Evolutionary conservation across 2,797 vertebrate genomes (phyloP).

Genomic region (Echiichthys vipera): DNA sequence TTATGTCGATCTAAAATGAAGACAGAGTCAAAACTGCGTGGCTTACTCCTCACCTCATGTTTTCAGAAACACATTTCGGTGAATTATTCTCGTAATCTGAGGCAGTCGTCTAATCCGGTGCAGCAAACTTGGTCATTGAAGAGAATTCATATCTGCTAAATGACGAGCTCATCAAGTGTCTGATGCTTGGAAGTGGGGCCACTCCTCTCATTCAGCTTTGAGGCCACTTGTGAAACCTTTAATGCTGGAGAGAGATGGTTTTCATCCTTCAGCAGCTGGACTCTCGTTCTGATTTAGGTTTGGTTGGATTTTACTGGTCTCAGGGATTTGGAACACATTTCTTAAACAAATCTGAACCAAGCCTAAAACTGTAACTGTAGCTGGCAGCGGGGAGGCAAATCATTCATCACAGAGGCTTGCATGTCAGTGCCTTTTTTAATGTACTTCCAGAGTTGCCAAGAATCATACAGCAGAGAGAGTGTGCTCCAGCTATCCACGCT

Average conservation of each 20-base stretch:
- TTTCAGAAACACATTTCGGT: no score
- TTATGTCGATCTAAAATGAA: no score
- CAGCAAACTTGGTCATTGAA: no score
- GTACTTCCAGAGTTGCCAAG: background rate
- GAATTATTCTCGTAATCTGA: no score
- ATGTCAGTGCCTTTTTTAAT: background rate
- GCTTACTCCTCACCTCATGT: no score
- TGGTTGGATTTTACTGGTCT: background rate
- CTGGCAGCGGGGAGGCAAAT: background rate
- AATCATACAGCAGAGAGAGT: background rate
- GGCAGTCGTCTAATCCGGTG: no score
- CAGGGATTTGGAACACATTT: background rate
- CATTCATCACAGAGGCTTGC: background rate
- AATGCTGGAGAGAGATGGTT: background rate
- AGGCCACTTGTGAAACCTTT: background rate
- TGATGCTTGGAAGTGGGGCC: no score
- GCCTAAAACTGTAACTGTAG: background rate
- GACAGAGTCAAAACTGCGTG: no score
- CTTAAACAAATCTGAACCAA: background rate
- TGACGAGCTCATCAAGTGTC: no score
- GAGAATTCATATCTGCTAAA: no score
- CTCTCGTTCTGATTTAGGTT: background rate
- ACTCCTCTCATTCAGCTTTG: no score
- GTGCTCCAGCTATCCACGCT: background rate
- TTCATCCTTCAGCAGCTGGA: background rate